Base-by-base conservation (phyloP, 2,888 invertebrate species). In the Malthinus seriepunctatus region DNA sequence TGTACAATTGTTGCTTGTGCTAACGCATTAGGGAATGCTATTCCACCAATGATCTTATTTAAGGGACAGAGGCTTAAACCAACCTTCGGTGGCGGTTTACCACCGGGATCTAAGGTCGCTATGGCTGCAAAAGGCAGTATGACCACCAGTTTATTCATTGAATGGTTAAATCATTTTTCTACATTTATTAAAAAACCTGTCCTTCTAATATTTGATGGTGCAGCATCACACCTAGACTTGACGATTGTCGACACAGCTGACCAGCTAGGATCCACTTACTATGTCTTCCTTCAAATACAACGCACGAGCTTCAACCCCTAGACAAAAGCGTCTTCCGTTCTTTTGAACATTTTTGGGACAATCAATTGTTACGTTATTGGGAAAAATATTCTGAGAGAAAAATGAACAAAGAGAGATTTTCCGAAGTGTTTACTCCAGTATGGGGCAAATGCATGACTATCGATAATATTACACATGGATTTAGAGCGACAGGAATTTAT, bases 321-420 rank as follows among this genome's bases (percentile, higher is more conserved):
- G 71, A 69, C 60, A 71, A 72, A 57, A 44, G 65, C 6, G 65
- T 68, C 9, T 71, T 70, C 57, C 45, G 65, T 35, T 60, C 69
- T 5, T 73, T 68, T 60, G 70, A 72, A 59, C 54, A 65, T 49
- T 67, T 66, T 63, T 74, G 72, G 71, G 71, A 75, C 59, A 63
- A 72, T 50, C 69, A 72, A 66, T 66, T 72, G 5, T 50, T 73
- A n/a, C 58, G 62, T 37, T 73, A 71, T 60, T 72, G 70, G 70
- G 67, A 57, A 12, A 33, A 62, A 39, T 38, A 62, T 54, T 50
- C 53, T 42, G 69, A 69, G 34, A 59, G 70, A 52, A 65, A 53
- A 56, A 63, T 71, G 23, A 72, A 64, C 35, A 73, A 71, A 65
- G 66, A 70, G 60, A 57, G 67, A 42, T 73, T 73, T 67, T 67